Evolutionary conservation across 2,888 invertebrate genomes (phyloP), one percentile per base, ranked within the genome.

Genomic region (Agrochola lota): DNA sequence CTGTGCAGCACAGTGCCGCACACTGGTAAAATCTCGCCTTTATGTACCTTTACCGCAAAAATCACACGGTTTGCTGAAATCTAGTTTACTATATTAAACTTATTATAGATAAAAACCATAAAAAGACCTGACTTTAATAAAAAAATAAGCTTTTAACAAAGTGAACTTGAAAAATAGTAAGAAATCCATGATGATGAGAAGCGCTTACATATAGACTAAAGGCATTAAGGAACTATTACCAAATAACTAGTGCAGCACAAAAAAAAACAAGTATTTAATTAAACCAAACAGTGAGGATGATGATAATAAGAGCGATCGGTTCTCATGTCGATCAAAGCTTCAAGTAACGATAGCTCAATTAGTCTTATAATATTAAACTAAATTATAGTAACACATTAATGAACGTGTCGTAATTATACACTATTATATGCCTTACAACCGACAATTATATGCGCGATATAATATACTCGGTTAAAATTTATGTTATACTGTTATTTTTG

Each of bases 381-480:
- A 91, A 91, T 92, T 91, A 92, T 88, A 89, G 90, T 89, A 91
- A 91, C 88, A 87, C 89, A 89, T 91, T 91, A 91, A 92, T 91
- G 87, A 90, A 82, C 81, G 83, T 87, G 86, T 87, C 85, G 78
- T 92, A 92, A 92, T 92, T 92, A 91, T 84, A 88, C 85, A 80
- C 89, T 89, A 90, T 89, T 88, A 90, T 84, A 81, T 80, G 73
- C 74, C 83, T 84, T 88, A 87, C 87, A 90, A 88, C 91, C 89
- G 75, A 81, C 89, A 82, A 89, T 90, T 89, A 90, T 79, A 72
- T 72, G 57, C 64, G 40, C 63, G 40, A 71, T 82, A 71, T 52
- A 75, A 79, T 84, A 77, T 73, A 67, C 68, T 49, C 63, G 64
- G 70, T 70, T n/a, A 67, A 77, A 78, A 78, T 74, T 55, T 72